phyloP scores from a whole-genome alignment of 2,113 vertebrate species.

The Lagopus leucura region DNA sequence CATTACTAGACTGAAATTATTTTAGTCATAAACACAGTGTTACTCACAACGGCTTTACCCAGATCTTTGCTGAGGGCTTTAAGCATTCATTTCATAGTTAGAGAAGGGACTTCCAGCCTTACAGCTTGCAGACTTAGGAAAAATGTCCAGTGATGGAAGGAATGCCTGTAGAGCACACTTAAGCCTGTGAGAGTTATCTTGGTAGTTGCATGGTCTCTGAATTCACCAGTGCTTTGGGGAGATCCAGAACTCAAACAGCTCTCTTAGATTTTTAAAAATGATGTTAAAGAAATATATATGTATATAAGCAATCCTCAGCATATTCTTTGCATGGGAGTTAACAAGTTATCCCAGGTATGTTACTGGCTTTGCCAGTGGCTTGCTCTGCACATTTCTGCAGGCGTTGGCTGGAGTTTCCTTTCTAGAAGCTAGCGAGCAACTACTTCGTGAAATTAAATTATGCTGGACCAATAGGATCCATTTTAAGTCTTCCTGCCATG shows the following conservation, averaged over 20 bases:
- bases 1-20: not conserved
- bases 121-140: not conserved
- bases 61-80: not conserved
- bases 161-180: not conserved
- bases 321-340: not conserved
- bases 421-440: not conserved
- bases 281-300: not conserved
- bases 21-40: not conserved
- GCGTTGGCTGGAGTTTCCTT: not conserved
- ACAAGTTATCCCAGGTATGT: not conserved
- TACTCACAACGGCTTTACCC: not conserved
- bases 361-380: not conserved
- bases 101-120: not conserved
- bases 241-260: not conserved
- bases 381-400: not conserved
- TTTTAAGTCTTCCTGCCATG: not conserved
- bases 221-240: not conserved
- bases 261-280: not conserved
- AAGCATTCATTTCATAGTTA: not conserved
- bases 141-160: not conserved
- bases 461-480: not conserved
- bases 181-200: not conserved
- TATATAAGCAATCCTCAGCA: not conserved
- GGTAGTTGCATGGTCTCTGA: not conserved
- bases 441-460: not conserved